Evolutionary conservation across 2,797 vertebrate species (phyloP).

Genomic region (Galaxias olidus): DNA sequence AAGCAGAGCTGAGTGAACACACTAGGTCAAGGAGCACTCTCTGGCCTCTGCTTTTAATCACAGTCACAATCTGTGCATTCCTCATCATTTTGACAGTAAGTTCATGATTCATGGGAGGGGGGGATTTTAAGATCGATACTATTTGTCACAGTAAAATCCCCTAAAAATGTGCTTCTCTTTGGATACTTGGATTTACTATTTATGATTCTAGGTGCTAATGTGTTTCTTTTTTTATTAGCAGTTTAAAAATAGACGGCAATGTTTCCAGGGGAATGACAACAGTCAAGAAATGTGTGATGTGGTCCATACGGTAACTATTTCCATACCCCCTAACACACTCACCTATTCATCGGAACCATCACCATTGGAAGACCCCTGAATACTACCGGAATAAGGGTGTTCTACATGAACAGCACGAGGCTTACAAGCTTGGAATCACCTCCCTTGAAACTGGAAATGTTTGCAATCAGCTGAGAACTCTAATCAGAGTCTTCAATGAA

Average conservation of each 20-base stretch:
- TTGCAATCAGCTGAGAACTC: no score
- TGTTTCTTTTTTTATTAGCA: no score
- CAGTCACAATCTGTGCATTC: slow-evolving; percentile 52
- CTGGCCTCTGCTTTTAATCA: slow-evolving; percentile 60
- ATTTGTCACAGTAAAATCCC: no score
- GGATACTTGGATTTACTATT: no score
- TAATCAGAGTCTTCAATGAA: no score
- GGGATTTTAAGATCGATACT: no score
- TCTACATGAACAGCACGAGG: background rate
- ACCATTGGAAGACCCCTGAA: background rate
- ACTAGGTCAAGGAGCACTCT: slow-evolving; percentile 54
- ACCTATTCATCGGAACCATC: slow-evolving; percentile 31
- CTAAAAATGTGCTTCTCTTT: no score
- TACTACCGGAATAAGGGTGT: background rate
- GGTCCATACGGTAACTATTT: slow-evolving; percentile 60
- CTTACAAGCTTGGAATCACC: background rate
- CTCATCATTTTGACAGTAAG: slow-evolving; percentile 67
- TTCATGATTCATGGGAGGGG: background rate
- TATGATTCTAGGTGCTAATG: no score
- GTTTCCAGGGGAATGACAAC: no score
- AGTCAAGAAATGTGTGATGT: slow-evolving; percentile 30
- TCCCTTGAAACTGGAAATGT: background rate
- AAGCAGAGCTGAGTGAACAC: slow-evolving; percentile 37
- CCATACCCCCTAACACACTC: slow-evolving; percentile 66
- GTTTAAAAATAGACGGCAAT: no score